phyloP scores from a whole-genome alignment of 2,797 vertebrate genomes.

The Novumbra hubbsi region DNA sequence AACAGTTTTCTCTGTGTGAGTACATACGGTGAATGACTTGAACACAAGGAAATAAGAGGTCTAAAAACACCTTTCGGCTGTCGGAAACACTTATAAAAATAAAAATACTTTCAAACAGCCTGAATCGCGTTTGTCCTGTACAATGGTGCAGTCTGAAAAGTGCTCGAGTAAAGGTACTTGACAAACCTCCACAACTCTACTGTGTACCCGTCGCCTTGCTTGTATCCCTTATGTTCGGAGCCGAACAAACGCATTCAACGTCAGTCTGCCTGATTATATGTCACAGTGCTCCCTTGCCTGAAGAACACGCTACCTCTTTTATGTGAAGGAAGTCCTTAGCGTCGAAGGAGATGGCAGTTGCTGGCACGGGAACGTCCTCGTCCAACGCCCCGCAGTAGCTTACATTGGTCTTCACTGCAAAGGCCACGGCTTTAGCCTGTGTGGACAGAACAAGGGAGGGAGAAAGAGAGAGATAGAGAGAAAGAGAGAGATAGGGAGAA shows the following conservation, averaged over 20 bases:
- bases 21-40: not conserved
- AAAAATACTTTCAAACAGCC: not conserved
- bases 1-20: not conserved
- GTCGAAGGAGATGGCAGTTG: slow-evolving; percentile 92
- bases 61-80: not conserved
- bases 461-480: not conserved
- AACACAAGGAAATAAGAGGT: not conserved
- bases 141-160: not conserved
- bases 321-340: slow-evolving; percentile 95
- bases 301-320: slow-evolving; percentile 81
- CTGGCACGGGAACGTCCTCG: slow-evolving; percentile 90
- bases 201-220: too few species aligned
- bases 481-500: slow-evolving; percentile 9
- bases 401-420: slow-evolving; percentile 92
- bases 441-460: slow-evolving; percentile 2
- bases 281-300: not conserved
- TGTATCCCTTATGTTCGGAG: too few species aligned
- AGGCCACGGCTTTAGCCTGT: slow-evolving; percentile 91
- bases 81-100: not conserved
- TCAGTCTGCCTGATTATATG: not conserved
- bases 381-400: slow-evolving; percentile 87
- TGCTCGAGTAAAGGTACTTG: too few species aligned
- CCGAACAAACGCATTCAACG: not conserved
- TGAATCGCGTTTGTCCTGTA: not conserved
- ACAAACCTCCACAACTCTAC: too few species aligned